phyloP scores from a whole-genome alignment of 2,797 vertebrate genomes.

The Sebastes flavidus region DNA sequence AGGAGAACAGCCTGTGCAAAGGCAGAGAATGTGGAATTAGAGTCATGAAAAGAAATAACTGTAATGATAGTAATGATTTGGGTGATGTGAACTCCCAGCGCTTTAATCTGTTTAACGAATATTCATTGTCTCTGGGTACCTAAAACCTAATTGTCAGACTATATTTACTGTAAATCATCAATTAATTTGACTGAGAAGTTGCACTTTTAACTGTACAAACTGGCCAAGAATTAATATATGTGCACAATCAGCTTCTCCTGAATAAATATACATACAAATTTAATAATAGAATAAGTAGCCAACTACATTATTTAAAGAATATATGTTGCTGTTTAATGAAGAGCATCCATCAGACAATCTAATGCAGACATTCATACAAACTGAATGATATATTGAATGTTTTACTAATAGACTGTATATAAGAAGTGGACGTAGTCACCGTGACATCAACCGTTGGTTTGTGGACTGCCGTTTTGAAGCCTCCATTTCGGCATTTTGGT shows the following conservation, averaged over 20 bases:
- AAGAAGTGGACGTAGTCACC: not conserved
- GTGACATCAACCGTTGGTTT: too few relatives aligned
- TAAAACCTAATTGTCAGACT: not conserved
- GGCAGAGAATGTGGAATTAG: constrained; percentile 58
- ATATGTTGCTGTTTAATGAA: not conserved
- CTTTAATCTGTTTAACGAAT: not conserved
- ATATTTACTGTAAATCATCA: not conserved
- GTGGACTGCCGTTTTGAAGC: too few relatives aligned
- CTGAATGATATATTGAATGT: not conserved
- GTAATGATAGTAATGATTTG: constrained; percentile 55
- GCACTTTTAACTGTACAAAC: not conserved
- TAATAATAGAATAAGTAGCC: not conserved
- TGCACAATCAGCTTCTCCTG: not conserved
- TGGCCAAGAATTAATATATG: not conserved
- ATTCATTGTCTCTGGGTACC: not conserved
- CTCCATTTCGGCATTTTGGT: too few relatives aligned
- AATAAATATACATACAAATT: not conserved
- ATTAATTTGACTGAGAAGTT: not conserved
- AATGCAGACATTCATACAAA: not conserved
- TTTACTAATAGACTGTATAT: not conserved
- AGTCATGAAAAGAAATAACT: constrained; percentile 53
- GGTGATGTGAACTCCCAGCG: constrained; percentile 24
- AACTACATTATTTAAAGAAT: not conserved
- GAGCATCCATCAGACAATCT: not conserved
- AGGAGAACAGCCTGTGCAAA: constrained; percentile 53